phyloP scores from a whole-genome alignment of 2,113 vertebrate genomes.

The Meles meles region DNA sequence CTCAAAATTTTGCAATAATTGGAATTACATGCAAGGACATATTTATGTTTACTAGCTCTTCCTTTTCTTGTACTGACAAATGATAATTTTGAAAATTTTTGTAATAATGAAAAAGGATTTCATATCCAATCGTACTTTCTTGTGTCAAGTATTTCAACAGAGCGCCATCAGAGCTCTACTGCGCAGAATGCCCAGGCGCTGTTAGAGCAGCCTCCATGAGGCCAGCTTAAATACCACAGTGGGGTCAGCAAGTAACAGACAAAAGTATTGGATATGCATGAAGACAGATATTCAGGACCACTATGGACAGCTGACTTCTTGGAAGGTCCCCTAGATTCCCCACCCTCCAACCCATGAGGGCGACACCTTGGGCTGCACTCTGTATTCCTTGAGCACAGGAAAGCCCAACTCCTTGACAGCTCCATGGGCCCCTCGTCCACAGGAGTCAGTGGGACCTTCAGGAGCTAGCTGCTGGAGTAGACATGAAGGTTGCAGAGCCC shows the following conservation, averaged over 20 bases:
- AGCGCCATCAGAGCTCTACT: background rate
- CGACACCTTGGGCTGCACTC: background rate
- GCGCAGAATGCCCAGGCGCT: too few species aligned
- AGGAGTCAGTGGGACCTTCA: background rate
- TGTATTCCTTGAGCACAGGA: background rate
- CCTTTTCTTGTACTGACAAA: background rate
- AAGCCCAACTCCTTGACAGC: background rate
- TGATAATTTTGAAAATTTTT: background rate
- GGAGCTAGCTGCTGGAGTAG: background rate
- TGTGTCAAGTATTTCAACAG: background rate
- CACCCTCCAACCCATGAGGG: background rate
- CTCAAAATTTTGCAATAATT: background rate
- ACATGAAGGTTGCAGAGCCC: background rate
- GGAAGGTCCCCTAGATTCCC: background rate
- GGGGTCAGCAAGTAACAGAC: background rate
- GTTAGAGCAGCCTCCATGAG: background rate
- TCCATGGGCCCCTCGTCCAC: background rate
- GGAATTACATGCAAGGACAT: background rate
- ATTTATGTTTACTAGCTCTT: background rate
- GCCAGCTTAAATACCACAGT: background rate
- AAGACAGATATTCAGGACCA: background rate
- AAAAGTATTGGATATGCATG: background rate
- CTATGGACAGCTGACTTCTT: background rate
- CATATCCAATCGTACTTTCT: background rate
- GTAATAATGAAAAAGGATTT: background rate